Percentiles rank a stretch among this genome's conserved stretches.
These are phyloP conservation scores for Agrypnia vestita DNA, from an alignment of 1,140 invertebrate species.

Conservation along the genomic window DNA sequence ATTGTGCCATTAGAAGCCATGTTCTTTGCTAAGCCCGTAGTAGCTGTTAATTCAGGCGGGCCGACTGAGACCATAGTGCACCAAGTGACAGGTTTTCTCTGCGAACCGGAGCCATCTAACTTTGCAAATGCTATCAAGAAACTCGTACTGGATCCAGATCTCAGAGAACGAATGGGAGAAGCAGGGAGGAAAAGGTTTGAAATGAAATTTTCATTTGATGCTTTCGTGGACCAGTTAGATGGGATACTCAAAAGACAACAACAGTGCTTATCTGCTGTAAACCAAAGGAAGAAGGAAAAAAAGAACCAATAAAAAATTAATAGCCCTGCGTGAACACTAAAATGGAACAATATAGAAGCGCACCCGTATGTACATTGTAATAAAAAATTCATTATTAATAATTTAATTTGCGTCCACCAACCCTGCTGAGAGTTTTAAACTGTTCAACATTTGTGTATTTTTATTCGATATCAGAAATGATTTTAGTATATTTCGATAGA, in stretches of 20 bases:
- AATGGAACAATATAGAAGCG: too few relatives aligned
- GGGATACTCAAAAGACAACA: conserved; percentile 65
- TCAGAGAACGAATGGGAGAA: conserved; percentile 79
- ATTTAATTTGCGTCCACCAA: too few relatives aligned
- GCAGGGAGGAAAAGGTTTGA: conserved; percentile 82
- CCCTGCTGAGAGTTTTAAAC: too few relatives aligned
- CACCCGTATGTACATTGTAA: too few relatives aligned
- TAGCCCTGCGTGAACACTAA: too few relatives aligned
- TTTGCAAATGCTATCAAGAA: conserved; percentile 88
- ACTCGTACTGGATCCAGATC: conserved; percentile 75
- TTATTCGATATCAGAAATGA: too few relatives aligned
- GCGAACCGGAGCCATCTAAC: conserved; percentile 77
- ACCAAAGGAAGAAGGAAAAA: conserved; percentile 24
- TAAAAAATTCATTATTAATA: too few relatives aligned
- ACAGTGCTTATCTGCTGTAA: conserved; percentile 41
- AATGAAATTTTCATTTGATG: conserved; percentile 85
- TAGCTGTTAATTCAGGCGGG: conserved; percentile 96
- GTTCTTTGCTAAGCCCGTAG: conserved; percentile 93
- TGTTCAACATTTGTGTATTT: too few relatives aligned
- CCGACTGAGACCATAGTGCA: conserved; percentile 94
- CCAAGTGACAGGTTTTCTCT: conserved; percentile 92
- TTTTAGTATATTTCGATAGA: too few relatives aligned
- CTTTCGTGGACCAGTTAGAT: conserved; percentile 81
- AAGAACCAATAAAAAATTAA: conserved; percentile 21
- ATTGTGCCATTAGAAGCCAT: conserved; percentile 99